Evolutionary conservation across 2,888 invertebrate species (phyloP), one percentile per base, ranked within the genome.

Genomic region (Patella ulyssiponensis): DNA sequence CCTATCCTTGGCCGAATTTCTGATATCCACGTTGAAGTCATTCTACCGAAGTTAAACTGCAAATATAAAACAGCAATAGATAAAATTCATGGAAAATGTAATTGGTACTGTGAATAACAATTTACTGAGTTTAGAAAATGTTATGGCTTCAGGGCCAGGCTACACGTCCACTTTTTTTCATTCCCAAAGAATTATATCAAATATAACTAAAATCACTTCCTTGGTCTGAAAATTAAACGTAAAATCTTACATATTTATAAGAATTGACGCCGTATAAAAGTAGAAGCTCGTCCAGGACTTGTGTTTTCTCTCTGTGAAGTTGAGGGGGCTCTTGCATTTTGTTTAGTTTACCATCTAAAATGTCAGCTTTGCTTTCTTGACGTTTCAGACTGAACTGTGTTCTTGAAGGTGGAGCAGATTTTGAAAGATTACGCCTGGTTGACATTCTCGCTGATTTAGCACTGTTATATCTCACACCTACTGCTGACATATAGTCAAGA

Each of bases 11-110:
- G 64, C 12, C 20, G 64, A 64, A 64, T 20, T 64, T 64, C 64
- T 20, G 64, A 64, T 64, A 64, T 64, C 64, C 64, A 64, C 20
- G 64, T 64, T 20, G 64, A 64, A 2, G 64, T 64, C 64, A 64
- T 15, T 64, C 20, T 64, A n/a, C n/a, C n/a, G 20, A 64, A 64
- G n/a, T 64, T 20, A 64, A 64, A 64, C 64, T 64, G 64, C n/a
- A 64, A 64, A 20, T n/a, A 64, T 12, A 20, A 64, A 56, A 44
- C 1, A 9, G n/a, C 44, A 4, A 44, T 44, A 4, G 44, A 44
- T 44, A 9, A 9, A 9, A 9, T 27, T 1, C 9, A 9, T 44
- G 9, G 44, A 44, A 44, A 44, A 44, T 44, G 44, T 44, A 44
- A 44, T 44, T 44, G 44, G 44, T 9, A 33, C 33, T 33, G 33